Base-by-base conservation (phyloP, 2,113 vertebrate genomes). In the Prinia subflava region DNA sequence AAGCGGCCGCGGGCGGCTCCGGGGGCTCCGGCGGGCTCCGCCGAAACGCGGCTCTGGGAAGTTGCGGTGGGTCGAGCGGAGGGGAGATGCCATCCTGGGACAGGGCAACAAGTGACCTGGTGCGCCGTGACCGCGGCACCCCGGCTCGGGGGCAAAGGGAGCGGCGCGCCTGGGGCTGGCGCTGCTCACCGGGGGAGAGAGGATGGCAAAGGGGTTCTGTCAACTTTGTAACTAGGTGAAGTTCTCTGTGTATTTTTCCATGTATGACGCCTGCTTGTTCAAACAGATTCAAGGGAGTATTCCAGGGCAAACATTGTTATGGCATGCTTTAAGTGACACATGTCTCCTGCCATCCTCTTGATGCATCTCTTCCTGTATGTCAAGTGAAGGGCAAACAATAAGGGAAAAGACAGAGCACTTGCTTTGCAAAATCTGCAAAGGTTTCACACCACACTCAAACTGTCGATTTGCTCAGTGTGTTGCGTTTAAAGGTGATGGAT, bases 301-400 rank as follows among this genome's bases (percentile, higher is more conserved):
- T 94, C 53, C 89, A 56, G 96, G 95, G 92, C 83, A 96, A 91
- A 91, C 50, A 30, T 15, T 87, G 33, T 46, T 90, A 64, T 33
- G 83, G 91, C 77, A 94, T 89, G 87, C 89, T 94, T 90, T 94
- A 87, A 89, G 52, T 88, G 91, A 83, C 94, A 87, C 69, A 49
- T 77, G 76, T 74, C 92, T 95, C 64, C 93, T 92, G 87, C 93
- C 93, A 94, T 91, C 86, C 91, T 96, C 89, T 87, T 76, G 93
- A 94, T 95, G 97, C 97, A 96, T 94, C 96, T 95, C 80, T 44
- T 87, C 94, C 62, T 94, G 71, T 97, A 98, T 98, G 98, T 98
- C 98, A 98, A 62, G 90, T 98, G 98, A 98, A 98, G 98, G 98
- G 95, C 98, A 98, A 97, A 96, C 93, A 95, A 80, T 95, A 73